A percentile compares a stretch with the other conserved stretches of the same genome.
Conservation (phyloP, 1,140 invertebrate genomes). For the Sesamia nonagrioides region DNA sequence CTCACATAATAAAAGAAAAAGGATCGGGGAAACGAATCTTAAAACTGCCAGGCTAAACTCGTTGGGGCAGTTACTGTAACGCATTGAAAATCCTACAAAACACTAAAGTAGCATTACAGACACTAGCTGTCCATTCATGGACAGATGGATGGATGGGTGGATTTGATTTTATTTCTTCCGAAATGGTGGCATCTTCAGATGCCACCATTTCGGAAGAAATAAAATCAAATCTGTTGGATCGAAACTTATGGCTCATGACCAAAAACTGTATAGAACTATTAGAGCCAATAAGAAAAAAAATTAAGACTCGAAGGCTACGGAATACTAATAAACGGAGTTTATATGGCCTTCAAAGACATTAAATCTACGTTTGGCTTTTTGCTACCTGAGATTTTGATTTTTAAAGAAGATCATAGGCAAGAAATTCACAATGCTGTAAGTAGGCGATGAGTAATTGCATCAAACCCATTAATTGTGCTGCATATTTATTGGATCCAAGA, state of each 20-base stretch:
- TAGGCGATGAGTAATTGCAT: constrained; percentile 50
- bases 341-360: constrained; percentile 51
- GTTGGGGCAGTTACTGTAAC: no score
- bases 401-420: constrained; percentile 47
- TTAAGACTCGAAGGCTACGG: constrained; percentile 48
- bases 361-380: constrained; percentile 51
- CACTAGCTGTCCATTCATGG: constrained; percentile 35
- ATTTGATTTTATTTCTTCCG: constrained; percentile 45
- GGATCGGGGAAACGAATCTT: no score
- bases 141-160: no score
- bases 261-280: constrained; percentile 41
- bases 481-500: constrained; percentile 56
- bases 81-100: constrained; percentile 58
- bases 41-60: no score
- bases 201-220: constrained; percentile 15
- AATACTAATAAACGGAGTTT: constrained; percentile 38
- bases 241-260: constrained; percentile 49
- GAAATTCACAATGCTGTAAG: constrained; percentile 27
- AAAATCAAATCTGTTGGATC: constrained; percentile 53
- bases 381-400: constrained; percentile 48
- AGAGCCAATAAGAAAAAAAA: constrained; percentile 50
- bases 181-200: background rate
- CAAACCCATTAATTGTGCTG: constrained; percentile 59
- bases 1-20: no score
- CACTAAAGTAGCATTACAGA: constrained; percentile 43